Evolutionary conservation across 2,888 invertebrate genomes (phyloP).

Genomic region (Eurytoma adleriae): DNA sequence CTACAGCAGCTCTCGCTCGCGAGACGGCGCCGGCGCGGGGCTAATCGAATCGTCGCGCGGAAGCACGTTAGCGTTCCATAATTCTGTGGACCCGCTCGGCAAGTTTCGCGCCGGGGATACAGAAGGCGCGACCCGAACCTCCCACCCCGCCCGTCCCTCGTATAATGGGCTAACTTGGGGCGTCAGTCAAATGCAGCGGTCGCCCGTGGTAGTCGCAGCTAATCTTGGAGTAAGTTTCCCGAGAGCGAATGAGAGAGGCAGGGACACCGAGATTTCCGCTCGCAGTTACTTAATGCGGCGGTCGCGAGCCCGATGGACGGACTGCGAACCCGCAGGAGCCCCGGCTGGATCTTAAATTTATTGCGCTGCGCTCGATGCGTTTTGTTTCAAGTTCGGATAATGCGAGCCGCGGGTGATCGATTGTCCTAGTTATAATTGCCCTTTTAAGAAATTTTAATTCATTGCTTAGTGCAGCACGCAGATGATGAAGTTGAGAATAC

Average conservation of each 20-base stretch:
- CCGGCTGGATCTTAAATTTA: too few relatives aligned
- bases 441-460: too few relatives aligned
- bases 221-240: constrained; percentile 63
- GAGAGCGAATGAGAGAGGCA: neutral
- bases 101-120: constrained; percentile 23
- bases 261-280: too few relatives aligned
- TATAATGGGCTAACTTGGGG: constrained; percentile 50
- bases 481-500: too few relatives aligned
- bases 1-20: neutral
- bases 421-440: too few relatives aligned
- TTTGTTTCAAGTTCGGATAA: too few relatives aligned
- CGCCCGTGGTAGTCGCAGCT: constrained; percentile 55
- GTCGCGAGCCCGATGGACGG: too few relatives aligned
- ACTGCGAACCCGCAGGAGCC: too few relatives aligned
- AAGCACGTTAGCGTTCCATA: constrained; percentile 36
- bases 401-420: too few relatives aligned
- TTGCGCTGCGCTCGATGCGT: too few relatives aligned
- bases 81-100: constrained; percentile 5
- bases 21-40: neutral
- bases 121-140: constrained; percentile 17
- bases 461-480: too few relatives aligned
- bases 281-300: too few relatives aligned
- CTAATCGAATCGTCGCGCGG: constrained; percentile 41
- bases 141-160: neutral
- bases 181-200: constrained; percentile 55